Conservation (phyloP, 2,113 vertebrate species). For the Clarias macrocephalus region DNA sequence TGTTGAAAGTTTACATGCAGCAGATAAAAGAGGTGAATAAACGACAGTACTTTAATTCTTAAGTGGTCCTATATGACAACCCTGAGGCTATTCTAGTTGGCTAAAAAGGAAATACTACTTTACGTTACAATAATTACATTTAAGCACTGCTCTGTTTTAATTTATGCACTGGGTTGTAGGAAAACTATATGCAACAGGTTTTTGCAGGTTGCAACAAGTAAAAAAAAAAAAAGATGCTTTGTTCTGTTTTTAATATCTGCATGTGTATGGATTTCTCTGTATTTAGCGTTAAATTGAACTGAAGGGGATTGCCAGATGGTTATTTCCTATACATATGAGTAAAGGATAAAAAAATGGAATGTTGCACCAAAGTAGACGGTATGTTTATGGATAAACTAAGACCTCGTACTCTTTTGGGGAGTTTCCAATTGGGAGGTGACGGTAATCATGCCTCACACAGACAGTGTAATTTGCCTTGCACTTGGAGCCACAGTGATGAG, state of each 20-base stretch:
- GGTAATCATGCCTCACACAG: slow-evolving; percentile 27
- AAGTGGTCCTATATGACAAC: neutral
- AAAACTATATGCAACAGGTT: slow-evolving; percentile 1
- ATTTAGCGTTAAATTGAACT: neutral
- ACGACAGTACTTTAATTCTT: neutral
- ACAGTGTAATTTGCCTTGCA: slow-evolving; percentile 46
- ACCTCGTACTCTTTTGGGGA: slow-evolving; percentile 26
- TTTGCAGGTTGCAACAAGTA: slow-evolving; percentile 1
- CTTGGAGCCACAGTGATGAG: slow-evolving; percentile 26
- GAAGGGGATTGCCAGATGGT: slow-evolving; percentile 17
- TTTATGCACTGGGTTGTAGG: neutral
- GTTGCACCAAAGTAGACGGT: neutral
- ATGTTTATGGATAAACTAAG: slow-evolving; percentile 16
- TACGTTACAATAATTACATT: slow-evolving; percentile 1
- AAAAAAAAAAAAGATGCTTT: neutral
- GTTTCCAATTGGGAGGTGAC: slow-evolving; percentile 34
- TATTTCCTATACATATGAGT: slow-evolving; percentile 18
- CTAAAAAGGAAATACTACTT: neutral
- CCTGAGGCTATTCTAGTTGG: neutral
- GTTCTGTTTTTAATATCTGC: neutral
- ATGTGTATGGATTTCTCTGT: neutral
- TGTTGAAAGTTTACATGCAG: neutral
- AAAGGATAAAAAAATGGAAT: neutral
- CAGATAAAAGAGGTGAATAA: neutral
- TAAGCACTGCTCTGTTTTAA: neutral